A percentile compares a stretch with the other conserved stretches of the same genome.
phyloP scores from a whole-genome alignment of 2,113 vertebrate species.

The rabbit (Oryctolagus cuniculus) region DNA sequence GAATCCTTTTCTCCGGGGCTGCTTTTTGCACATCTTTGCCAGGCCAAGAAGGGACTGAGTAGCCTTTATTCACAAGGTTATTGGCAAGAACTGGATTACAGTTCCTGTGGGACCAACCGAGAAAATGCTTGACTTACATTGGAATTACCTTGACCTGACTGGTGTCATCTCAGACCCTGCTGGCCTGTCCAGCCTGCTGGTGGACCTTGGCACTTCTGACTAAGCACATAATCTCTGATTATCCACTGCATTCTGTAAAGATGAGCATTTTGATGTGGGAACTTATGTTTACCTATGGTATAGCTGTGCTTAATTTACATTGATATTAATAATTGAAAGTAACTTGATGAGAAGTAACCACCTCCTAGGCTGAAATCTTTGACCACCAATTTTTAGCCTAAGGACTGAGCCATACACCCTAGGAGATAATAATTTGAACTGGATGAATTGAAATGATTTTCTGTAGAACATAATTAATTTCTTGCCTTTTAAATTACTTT shows the following conservation, averaged over 20 bases:
- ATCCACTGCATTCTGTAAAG: not conserved
- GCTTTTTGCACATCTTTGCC: not conserved
- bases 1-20: not conserved
- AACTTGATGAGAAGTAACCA: not conserved
- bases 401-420: not conserved
- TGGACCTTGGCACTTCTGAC: not conserved
- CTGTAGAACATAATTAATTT: not conserved
- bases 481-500: not conserved
- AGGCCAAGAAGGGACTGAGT: no score
- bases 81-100: not conserved
- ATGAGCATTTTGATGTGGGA: not conserved
- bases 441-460: not conserved
- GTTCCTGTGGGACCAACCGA: not conserved
- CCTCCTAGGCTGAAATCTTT: not conserved
- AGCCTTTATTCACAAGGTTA: not conserved
- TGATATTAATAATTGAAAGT: not conserved
- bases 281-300: fast-evolving
- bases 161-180: not conserved
- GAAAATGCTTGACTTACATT: not conserved
- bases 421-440: not conserved
- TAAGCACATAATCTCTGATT: not conserved
- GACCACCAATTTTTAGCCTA: not conserved
- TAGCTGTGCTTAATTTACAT: not conserved
- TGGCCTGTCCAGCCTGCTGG: not conserved
- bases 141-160: not conserved